phyloP scores from a whole-genome alignment of 2,888 invertebrate species.

The Hypena proboscidalis region DNA sequence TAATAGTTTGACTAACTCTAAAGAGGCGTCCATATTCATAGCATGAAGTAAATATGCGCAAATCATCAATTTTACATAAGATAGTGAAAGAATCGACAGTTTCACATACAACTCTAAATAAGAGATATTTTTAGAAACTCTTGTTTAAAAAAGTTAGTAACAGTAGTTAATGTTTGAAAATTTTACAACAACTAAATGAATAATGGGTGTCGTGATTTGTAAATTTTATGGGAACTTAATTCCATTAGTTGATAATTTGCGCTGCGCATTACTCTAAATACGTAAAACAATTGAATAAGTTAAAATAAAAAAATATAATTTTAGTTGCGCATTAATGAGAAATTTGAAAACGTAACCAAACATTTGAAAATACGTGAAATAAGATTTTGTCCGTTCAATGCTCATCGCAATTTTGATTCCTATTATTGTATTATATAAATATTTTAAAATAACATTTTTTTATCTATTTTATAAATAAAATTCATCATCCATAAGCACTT shows the following conservation, averaged over 20 bases:
- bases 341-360: conserved; percentile 53
- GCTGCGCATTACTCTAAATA: conserved; percentile 49
- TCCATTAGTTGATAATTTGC: conserved; percentile 70
- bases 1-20: conserved; percentile 81
- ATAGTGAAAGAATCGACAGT: conserved; percentile 70
- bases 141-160: conserved; percentile 61
- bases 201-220: conserved; percentile 51
- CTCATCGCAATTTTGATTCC: conserved; percentile 69
- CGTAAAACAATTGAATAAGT: conserved; percentile 45
- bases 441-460: conserved; percentile 39
- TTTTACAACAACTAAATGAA: conserved; percentile 70
- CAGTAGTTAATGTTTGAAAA: conserved; percentile 62
- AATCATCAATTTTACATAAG: conserved; percentile 79
- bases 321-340: conserved; percentile 45
- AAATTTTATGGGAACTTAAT: conserved; percentile 81
- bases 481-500: conserved; percentile 45
- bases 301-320: conserved; percentile 47
- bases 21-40: conserved; percentile 82
- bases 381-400: conserved; percentile 69
- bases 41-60: conserved; percentile 79
- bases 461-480: conserved; percentile 38
- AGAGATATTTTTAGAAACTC: conserved; percentile 68
- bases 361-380: conserved; percentile 85
- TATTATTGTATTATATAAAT: conserved; percentile 45
- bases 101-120: conserved; percentile 69